These are phyloP conservation scores for Chrysomela aeneicollis DNA, from an alignment of 2,888 invertebrate species.

Conservation along the genomic window DNA sequence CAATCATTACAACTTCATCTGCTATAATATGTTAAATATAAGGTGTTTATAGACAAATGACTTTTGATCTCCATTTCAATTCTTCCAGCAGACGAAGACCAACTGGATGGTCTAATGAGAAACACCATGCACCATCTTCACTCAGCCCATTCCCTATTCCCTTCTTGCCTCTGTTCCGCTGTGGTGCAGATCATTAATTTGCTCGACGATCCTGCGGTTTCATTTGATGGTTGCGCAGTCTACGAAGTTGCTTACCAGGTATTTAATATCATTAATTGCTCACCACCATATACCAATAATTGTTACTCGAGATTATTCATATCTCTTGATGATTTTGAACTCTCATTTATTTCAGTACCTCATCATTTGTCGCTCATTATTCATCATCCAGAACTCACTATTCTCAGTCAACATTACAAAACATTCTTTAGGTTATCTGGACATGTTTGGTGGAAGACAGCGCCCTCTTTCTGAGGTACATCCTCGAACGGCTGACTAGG, in stretches of 20 bases:
- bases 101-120: slow-evolving; percentile 71
- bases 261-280: background rate
- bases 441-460: slow-evolving; percentile 90
- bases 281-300: too few relatives aligned
- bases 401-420: too few relatives aligned
- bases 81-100: slow-evolving; percentile 61
- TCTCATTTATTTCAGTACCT: too few relatives aligned
- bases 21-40: too few relatives aligned
- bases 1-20: too few relatives aligned
- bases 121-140: slow-evolving; percentile 84
- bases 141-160: slow-evolving; percentile 94
- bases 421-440: slow-evolving; percentile 78
- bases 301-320: too few relatives aligned
- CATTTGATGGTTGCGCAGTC: slow-evolving; percentile 92
- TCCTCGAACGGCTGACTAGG: slow-evolving; percentile 92
- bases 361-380: too few relatives aligned
- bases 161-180: slow-evolving; percentile 94
- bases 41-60: too few relatives aligned
- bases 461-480: slow-evolving; percentile 92
- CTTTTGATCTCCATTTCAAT: background rate
- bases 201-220: slow-evolving; percentile 95
- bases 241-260: slow-evolving; percentile 93
- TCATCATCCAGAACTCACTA: too few relatives aligned
- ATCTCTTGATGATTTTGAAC: too few relatives aligned
- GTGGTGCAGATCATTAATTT: slow-evolving; percentile 94